Evolutionary conservation across 2,888 invertebrate species (phyloP).

Genomic region (Volucella inanis): DNA sequence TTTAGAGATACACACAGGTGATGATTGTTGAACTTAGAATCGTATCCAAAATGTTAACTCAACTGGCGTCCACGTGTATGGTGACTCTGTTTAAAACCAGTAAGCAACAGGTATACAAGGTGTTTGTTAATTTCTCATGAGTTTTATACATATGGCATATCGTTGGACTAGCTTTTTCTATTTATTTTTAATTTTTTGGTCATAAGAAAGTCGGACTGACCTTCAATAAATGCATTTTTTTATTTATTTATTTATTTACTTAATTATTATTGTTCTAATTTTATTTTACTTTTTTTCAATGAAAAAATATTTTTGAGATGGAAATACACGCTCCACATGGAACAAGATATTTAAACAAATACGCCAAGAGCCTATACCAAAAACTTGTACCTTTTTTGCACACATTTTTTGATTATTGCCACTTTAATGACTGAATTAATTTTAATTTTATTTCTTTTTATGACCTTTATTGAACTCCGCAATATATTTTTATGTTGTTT

Average conservation of each 20-base stretch:
- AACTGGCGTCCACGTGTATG: too few relatives aligned
- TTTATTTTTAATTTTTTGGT: too few relatives aligned
- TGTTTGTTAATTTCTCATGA: too few relatives aligned
- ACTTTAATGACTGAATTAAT: slow-evolving; percentile 42
- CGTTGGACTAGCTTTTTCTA: too few relatives aligned
- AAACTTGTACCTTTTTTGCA: slow-evolving; percentile 36
- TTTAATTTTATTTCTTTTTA: slow-evolving; percentile 27
- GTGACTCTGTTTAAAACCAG: too few relatives aligned
- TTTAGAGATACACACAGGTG: too few relatives aligned
- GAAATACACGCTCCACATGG: slow-evolving; percentile 15
- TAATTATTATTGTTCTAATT: slow-evolving; percentile 30
- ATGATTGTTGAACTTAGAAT: too few relatives aligned
- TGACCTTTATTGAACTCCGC: slow-evolving; percentile 41
- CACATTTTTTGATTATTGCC: slow-evolving; percentile 65
- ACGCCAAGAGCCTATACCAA: slow-evolving; percentile 16
- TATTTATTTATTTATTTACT: slow-evolving; percentile 8
- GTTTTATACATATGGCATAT: too few relatives aligned
- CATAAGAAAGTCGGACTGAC: not conserved
- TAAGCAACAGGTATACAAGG: too few relatives aligned
- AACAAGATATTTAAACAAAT: not conserved
- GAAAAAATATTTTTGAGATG: not conserved
- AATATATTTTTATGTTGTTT: slow-evolving; percentile 51
- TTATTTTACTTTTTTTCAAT: slow-evolving; percentile 9
- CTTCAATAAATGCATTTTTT: slow-evolving; percentile 2
- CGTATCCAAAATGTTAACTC: too few relatives aligned